A percentile compares a stretch with the other conserved stretches of the same genome.
Conservation (phyloP, 1,140 invertebrate genomes). For the Thalassaphorura encarpata region DNA sequence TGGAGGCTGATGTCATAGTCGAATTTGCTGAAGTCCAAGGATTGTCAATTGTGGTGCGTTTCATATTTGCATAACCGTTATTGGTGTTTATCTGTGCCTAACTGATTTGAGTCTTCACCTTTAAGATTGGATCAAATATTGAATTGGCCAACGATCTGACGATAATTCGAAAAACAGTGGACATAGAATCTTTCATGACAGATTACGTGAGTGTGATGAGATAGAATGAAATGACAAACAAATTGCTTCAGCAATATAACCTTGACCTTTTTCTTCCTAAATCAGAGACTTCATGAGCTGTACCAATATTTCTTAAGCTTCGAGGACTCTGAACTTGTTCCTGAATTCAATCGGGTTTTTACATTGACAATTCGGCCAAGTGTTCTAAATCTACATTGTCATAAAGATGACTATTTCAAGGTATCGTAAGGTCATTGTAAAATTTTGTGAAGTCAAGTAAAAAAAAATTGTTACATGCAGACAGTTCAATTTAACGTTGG, state of each 20-base stretch:
- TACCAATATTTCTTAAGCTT: too few species aligned
- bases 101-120: too few species aligned
- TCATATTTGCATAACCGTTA: neutral
- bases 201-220: conserved; percentile 3
- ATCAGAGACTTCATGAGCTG: too few species aligned
- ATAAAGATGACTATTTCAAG: conserved; percentile 9
- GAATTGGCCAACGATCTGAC: conserved; percentile 15
- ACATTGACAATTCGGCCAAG: conserved; percentile 23
- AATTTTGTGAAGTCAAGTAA: neutral
- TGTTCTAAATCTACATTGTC: conserved; percentile 19
- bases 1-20: conserved; percentile 24
- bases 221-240: neutral
- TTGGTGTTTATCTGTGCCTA: too few species aligned
- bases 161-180: conserved; percentile 17
- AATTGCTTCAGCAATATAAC: too few species aligned
- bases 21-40: conserved; percentile 15
- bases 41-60: conserved; percentile 10
- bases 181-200: conserved; percentile 16
- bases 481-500: conserved; percentile 26
- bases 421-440: neutral
- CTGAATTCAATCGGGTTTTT: conserved; percentile 10
- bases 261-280: too few species aligned
- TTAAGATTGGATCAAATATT: conserved; percentile 3
- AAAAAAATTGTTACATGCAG: conserved; percentile 1
- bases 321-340: neutral